These are phyloP conservation scores for Chymomyza caudatula DNA, from an alignment of 2,888 invertebrate species.

Conservation along the genomic window DNA sequence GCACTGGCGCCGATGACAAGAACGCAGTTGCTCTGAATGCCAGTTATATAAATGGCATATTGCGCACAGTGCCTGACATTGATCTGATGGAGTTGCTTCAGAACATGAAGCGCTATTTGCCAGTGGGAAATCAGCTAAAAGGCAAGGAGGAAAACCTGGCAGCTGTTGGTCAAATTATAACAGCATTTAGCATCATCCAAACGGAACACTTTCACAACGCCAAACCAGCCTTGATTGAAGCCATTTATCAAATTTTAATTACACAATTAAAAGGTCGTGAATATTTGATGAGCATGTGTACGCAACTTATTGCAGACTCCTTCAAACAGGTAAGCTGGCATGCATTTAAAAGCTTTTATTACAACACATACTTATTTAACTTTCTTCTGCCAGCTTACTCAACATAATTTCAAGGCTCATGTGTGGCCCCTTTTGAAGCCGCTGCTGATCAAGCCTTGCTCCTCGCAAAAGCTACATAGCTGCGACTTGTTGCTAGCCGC, in stretches of 20 bases:
- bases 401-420: constrained; percentile 7
- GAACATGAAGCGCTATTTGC: constrained; percentile 32
- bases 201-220: constrained; percentile 20
- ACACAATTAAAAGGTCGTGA: constrained; percentile 44
- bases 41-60: constrained; percentile 25
- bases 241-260: constrained; percentile 35
- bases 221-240: constrained; percentile 9
- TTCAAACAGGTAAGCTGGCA: constrained; percentile 29
- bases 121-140: constrained; percentile 22
- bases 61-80: constrained; percentile 28
- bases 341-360: not conserved
- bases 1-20: constrained; percentile 51
- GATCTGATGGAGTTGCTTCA: constrained; percentile 32
- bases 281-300: constrained; percentile 35
- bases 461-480: constrained; percentile 11
- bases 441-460: constrained; percentile 29
- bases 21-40: constrained; percentile 25
- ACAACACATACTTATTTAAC: not conserved
- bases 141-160: constrained; percentile 53
- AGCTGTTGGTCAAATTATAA: constrained; percentile 48
- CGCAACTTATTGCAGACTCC: constrained; percentile 28
- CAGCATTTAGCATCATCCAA: constrained; percentile 26
- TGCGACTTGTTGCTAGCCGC: constrained; percentile 40
- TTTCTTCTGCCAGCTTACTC: constrained; percentile 11
- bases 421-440: constrained; percentile 43